phyloP scores from a whole-genome alignment of 1,140 invertebrate species.

The Drosophila albomicans region DNA sequence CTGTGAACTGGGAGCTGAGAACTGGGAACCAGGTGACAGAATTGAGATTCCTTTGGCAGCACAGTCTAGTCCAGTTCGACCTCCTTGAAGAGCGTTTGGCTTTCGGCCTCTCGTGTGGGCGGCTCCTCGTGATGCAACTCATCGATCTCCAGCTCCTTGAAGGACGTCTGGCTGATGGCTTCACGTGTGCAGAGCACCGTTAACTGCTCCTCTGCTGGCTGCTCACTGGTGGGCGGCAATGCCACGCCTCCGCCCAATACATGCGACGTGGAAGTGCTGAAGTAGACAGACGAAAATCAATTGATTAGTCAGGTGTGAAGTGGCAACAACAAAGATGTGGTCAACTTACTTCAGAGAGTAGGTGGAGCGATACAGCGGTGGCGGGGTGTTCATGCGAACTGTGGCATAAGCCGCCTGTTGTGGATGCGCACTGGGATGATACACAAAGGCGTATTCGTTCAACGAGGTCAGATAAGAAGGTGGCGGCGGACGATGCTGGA shows the following conservation, averaged over 20 bases:
- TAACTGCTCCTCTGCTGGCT: conserved; percentile 34
- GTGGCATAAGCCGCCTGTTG: conserved; percentile 52
- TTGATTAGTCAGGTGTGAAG: neutral
- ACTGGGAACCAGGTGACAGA: too few species aligned
- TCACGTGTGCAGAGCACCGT: conserved; percentile 27
- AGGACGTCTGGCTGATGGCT: conserved; percentile 49
- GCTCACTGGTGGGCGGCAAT: conserved; percentile 52
- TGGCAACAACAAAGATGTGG: neutral
- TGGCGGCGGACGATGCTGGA: conserved; percentile 80
- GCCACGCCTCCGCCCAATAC: conserved; percentile 19
- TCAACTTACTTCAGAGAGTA: conserved; percentile 73
- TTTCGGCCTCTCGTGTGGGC: conserved; percentile 32
- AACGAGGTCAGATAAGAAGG: conserved; percentile 79
- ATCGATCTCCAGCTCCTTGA: conserved; percentile 50
- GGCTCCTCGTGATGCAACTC: conserved; percentile 39
- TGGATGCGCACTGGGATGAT: conserved; percentile 54
- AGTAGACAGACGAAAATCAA: neutral
- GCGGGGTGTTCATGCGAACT: conserved; percentile 71
- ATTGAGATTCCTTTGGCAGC: conserved; percentile 6
- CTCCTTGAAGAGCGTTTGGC: conserved; percentile 54
- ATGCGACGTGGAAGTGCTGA: conserved; percentile 42
- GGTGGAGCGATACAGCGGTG: conserved; percentile 78
- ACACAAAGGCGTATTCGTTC: conserved; percentile 76
- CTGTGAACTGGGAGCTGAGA: neutral
- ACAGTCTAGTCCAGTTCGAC: conserved; percentile 51